These are phyloP conservation scores for Lanius collurio DNA, from an alignment of 2,113 vertebrate genomes.

Conservation along the genomic window DNA sequence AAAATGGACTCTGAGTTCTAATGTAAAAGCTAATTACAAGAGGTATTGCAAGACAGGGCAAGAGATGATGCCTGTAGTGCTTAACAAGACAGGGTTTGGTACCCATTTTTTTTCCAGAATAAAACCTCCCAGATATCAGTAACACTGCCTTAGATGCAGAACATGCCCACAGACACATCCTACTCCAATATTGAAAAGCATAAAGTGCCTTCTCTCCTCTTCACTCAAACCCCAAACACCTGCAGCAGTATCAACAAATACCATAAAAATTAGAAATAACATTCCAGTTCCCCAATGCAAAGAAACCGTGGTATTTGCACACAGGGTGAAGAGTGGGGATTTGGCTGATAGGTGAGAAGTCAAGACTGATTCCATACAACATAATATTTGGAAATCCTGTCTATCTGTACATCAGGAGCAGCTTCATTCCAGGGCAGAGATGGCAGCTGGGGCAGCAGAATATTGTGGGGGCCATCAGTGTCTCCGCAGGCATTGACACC, in stretches of 20 bases:
- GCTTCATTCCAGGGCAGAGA: neutral
- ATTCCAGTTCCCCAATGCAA: neutral
- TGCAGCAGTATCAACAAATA: neutral
- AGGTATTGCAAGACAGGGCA: neutral
- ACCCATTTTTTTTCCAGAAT: neutral
- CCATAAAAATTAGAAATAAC: neutral
- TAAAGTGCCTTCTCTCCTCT: neutral
- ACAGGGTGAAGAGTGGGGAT: neutral
- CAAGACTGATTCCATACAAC: neutral
- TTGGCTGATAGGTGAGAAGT: neutral
- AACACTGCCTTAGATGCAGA: neutral
- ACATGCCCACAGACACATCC: neutral
- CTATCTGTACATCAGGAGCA: neutral
- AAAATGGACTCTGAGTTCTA: neutral
- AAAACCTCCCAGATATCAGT: neutral
- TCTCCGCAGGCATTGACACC: neutral
- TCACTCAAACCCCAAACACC: neutral
- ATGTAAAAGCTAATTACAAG: slow-evolving; percentile 8
- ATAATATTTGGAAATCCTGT: neutral
- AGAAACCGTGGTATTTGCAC: neutral
- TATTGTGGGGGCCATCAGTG: neutral
- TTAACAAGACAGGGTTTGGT: neutral
- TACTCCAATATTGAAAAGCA: neutral
- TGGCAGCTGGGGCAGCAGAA: neutral
- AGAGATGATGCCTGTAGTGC: neutral